Base-by-base conservation (phyloP, 2,797 vertebrate genomes). In the Dendrocincla tyrannina region DNA sequence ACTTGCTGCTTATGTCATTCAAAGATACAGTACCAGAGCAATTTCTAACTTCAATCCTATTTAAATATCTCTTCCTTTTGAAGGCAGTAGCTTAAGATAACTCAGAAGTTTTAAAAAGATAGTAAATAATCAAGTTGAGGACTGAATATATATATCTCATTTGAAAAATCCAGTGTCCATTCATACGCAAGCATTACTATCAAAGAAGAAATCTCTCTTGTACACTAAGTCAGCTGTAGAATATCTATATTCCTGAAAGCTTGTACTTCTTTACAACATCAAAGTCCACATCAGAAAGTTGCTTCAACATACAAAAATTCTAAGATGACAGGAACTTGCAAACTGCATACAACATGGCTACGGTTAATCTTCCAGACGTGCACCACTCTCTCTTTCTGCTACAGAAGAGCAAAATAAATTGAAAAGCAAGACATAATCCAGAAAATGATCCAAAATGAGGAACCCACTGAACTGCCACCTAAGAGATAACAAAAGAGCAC, bases 101-200 rank as follows among this genome's bases (percentile, higher is more conserved):
- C 10, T 55, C 42, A 8, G 6, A 33, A 19, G 3, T 2, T 25
- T 32, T 8, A 2, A 2, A 6, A 6, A 63, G 72, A 47, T 0
- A 56, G 24, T 44, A 50, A 74, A 60, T 37, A 52, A 33, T 32
- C 17, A 23, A 47, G 28, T 17, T 35, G n/a, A 79, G 6, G 46
- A 70, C 14, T 30, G 24, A 62, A 66, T 16, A 67, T 1, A 64
- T 1, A 1, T 3, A 5, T 27, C 25, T 75, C 3, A 2, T 16
- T 72, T 37, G 20, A 39, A 35, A 85, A 63, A 50, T 17, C 24
- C 47, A 55, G 3, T 5, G 32, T 19, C 27, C 13, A 12, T 49
- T 69, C 20, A 33, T 8, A 69, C 16, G 37, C 25, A 75, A 63
- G 28, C 2, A 11, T 47, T 33, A 62, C 23, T 30, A 30, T 17